phyloP scores from a whole-genome alignment of 1,140 invertebrate species.

The Hetaerina americana region DNA sequence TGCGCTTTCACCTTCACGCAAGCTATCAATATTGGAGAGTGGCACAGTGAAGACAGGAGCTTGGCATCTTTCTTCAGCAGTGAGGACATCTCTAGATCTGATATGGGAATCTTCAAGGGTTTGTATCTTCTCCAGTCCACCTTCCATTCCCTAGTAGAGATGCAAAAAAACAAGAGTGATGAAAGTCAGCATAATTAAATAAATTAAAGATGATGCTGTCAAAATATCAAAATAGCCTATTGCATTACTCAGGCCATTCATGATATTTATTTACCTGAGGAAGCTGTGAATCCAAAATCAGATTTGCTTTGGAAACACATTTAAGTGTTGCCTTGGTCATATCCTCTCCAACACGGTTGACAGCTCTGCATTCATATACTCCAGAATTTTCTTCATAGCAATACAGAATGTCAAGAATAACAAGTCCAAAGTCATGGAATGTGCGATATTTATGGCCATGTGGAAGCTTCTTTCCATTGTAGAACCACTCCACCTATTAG shows the following conservation, averaged over 20 bases:
- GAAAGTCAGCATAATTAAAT: background rate
- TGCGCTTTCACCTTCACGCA: constrained; percentile 80
- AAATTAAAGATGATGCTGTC: background rate
- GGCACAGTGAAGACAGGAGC: constrained; percentile 86
- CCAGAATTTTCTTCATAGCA: constrained; percentile 96
- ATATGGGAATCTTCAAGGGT: constrained; percentile 78
- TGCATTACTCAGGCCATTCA: constrained; percentile 13
- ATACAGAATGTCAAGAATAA: constrained; percentile 90
- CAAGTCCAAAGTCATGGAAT: constrained; percentile 94
- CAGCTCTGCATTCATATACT: constrained; percentile 80
- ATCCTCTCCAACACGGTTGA: constrained; percentile 83
- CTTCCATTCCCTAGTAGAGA: constrained; percentile 88
- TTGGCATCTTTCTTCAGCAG: constrained; percentile 55
- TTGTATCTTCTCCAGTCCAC: constrained; percentile 82
- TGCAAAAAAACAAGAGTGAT: too few relatives aligned
- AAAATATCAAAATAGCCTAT: background rate
- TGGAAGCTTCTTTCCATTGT: constrained; percentile 81
- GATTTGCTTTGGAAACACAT: constrained; percentile 77
- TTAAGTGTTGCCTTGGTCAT: constrained; percentile 70
- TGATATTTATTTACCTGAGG: too few relatives aligned
- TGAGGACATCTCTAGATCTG: constrained; percentile 50
- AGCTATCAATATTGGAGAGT: constrained; percentile 67
- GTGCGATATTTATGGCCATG: constrained; percentile 89
- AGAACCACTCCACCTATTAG: constrained; percentile 75
- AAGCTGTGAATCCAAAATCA: constrained; percentile 89